Percentiles rank a stretch among this genome's conserved stretches.
Conservation (phyloP, 2,888 invertebrate genomes). For the Steinernema carpocapsae region DNA sequence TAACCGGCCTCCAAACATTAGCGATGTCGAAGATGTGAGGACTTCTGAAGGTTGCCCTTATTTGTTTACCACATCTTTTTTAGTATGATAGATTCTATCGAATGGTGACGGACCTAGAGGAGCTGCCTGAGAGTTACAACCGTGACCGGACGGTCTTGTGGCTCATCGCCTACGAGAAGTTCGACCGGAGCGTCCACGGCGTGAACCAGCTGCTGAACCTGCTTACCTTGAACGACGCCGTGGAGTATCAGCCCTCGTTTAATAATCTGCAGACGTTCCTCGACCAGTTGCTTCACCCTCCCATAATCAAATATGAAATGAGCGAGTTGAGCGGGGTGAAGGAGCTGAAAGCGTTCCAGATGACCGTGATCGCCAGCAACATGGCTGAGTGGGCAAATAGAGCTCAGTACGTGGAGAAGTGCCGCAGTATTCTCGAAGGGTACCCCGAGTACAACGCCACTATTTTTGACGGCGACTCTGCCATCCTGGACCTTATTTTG, state of each 20-base stretch:
- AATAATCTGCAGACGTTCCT: constrained; percentile 61
- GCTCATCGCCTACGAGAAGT: constrained; percentile 58
- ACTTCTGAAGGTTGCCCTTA: too few relatives aligned
- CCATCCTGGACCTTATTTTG: constrained; percentile 60
- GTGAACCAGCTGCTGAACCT: constrained; percentile 39
- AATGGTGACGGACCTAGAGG: constrained; percentile 57
- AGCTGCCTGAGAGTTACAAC: constrained; percentile 57
- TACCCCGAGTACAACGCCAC: constrained; percentile 62
- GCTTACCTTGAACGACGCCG: constrained; percentile 37
- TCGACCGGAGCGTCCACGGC: constrained; percentile 49
- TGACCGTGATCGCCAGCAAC: constrained; percentile 60
- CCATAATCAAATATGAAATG: constrained; percentile 52
- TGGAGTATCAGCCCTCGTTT: constrained; percentile 49
- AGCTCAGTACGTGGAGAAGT: constrained; percentile 54
- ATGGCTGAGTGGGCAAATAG: constrained; percentile 67
- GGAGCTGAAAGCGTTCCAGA: constrained; percentile 50
- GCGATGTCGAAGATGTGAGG: constrained; percentile 50
- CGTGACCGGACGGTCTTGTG: constrained; percentile 60
- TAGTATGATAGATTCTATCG: constrained; percentile 47
- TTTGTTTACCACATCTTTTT: constrained; percentile 34
- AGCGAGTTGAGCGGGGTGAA: constrained; percentile 28
- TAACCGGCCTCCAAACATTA: constrained; percentile 62
- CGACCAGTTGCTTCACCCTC: constrained; percentile 57
- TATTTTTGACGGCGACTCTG: constrained; percentile 64
- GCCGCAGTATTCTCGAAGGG: constrained; percentile 42